A percentile compares a stretch with the other conserved stretches of the same genome.
phyloP scores from a whole-genome alignment of 2,113 vertebrate genomes.

The Tupaia tana region DNA sequence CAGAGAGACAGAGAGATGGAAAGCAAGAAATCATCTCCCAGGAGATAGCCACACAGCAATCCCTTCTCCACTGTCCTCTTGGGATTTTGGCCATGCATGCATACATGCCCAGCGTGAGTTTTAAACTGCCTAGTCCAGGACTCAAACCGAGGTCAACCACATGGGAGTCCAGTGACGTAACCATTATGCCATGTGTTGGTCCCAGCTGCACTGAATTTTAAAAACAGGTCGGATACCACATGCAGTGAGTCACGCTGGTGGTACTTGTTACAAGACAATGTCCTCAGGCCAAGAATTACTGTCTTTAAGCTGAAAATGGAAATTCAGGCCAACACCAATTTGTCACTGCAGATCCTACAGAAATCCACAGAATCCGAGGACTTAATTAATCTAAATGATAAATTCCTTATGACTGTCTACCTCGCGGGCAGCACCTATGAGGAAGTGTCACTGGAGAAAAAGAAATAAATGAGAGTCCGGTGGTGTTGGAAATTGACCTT shows the following conservation, averaged over 20 bases:
- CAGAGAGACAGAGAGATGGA: too few species aligned
- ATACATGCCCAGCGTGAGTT: too few species aligned
- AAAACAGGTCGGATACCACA: not conserved
- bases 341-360: not conserved
- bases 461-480: not conserved
- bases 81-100: too few species aligned
- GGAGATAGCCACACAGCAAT: too few species aligned
- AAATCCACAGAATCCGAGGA: not conserved
- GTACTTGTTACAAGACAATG: not conserved
- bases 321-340: not conserved
- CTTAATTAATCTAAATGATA: constrained; percentile 5
- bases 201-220: not conserved
- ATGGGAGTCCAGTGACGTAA: too few species aligned
- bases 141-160: too few species aligned
- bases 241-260: not conserved
- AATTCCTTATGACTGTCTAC: not conserved
- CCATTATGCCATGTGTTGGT: too few species aligned
- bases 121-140: too few species aligned
- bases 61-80: too few species aligned
- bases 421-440: not conserved
- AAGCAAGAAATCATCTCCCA: too few species aligned
- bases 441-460: not conserved
- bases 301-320: not conserved
- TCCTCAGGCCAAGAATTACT: not conserved
- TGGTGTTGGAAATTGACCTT: not conserved